These are phyloP conservation scores for Cladopsammia gracilis DNA, from an alignment of 64 coral and sea anemone species.

Conservation along the genomic window DNA sequence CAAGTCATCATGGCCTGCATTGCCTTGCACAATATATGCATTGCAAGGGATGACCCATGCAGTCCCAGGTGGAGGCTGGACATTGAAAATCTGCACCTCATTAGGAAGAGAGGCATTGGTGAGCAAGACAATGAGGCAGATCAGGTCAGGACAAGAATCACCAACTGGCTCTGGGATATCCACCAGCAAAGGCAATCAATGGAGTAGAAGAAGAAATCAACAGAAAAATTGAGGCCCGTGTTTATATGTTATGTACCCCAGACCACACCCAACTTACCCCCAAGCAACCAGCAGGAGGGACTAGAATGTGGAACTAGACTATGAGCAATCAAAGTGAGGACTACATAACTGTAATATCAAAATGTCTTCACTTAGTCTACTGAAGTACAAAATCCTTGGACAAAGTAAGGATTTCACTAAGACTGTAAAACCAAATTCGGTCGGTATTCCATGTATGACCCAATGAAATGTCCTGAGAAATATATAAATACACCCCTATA, in stretches of 20 bases:
- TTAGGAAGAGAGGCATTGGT: conserved; percentile 56
- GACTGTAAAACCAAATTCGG: conserved; percentile 29
- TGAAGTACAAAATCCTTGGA: conserved; percentile 48
- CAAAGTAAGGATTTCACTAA: conserved; percentile 2
- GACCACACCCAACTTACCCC: too few species aligned
- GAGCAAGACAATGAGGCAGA: conserved; percentile 63
- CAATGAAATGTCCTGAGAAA: too few species aligned
- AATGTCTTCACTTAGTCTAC: conserved; percentile 25
- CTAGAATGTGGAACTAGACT: conserved; percentile 23
- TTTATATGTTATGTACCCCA: too few species aligned
- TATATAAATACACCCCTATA: too few species aligned
- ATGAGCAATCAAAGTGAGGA: conserved; percentile 35
- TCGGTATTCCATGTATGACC: too few species aligned
- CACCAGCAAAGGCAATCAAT: conserved; percentile 71
- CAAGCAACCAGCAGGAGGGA: background rate
- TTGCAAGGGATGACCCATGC: conserved; percentile 63
- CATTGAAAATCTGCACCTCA: conserved; percentile 61
- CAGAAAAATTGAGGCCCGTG: conserved; percentile 14
- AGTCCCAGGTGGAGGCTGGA: conserved; percentile 64
- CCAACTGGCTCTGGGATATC: conserved; percentile 80
- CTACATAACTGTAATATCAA: conserved; percentile 45
- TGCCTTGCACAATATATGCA: conserved; percentile 72
- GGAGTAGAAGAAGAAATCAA: conserved; percentile 61
- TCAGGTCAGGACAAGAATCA: conserved; percentile 65
- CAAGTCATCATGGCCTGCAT: conserved; percentile 75